phyloP scores from a whole-genome alignment of 2,888 invertebrate species.

The Acleris cristana region DNA sequence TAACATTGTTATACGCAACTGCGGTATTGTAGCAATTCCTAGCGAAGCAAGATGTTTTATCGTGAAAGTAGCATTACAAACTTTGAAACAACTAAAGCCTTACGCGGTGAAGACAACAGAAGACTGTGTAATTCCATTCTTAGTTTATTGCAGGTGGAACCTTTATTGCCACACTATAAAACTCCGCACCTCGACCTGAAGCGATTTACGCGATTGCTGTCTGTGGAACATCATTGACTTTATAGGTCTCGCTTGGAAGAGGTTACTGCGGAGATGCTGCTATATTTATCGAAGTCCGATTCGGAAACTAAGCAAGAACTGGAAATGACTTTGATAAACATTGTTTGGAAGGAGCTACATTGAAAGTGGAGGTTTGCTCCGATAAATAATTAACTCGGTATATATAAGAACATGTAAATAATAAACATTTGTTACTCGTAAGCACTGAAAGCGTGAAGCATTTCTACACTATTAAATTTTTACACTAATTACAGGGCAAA shows the following conservation, averaged over 20 bases:
- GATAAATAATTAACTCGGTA: too few relatives aligned
- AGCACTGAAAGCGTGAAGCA: too few relatives aligned
- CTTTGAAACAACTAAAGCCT: constrained; percentile 23
- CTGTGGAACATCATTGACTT: constrained; percentile 43
- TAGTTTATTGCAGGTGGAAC: constrained; percentile 44
- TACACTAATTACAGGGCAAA: too few relatives aligned
- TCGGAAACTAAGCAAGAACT: constrained; percentile 14
- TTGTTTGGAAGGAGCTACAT: not conserved
- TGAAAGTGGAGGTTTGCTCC: too few relatives aligned
- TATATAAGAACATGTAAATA: too few relatives aligned
- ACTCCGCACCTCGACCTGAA: constrained; percentile 44
- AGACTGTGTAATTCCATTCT: constrained; percentile 30
- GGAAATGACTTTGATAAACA: not conserved
- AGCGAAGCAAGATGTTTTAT: constrained; percentile 7
- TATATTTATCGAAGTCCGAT: constrained; percentile 14
- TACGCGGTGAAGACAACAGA: constrained; percentile 25
- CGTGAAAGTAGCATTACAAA: constrained; percentile 22
- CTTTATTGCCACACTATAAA: constrained; percentile 52
- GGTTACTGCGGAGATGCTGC: constrained; percentile 37
- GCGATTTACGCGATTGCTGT: constrained; percentile 45
- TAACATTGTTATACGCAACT: too few relatives aligned
- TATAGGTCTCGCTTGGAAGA: constrained; percentile 38
- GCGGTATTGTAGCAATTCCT: not conserved
- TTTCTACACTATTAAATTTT: too few relatives aligned
- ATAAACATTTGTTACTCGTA: too few relatives aligned